Evolutionary conservation across 2,888 invertebrate genomes (phyloP), one percentile per base, ranked within the genome.

Genomic region (Hydrotaea cyrtoneurina): DNA sequence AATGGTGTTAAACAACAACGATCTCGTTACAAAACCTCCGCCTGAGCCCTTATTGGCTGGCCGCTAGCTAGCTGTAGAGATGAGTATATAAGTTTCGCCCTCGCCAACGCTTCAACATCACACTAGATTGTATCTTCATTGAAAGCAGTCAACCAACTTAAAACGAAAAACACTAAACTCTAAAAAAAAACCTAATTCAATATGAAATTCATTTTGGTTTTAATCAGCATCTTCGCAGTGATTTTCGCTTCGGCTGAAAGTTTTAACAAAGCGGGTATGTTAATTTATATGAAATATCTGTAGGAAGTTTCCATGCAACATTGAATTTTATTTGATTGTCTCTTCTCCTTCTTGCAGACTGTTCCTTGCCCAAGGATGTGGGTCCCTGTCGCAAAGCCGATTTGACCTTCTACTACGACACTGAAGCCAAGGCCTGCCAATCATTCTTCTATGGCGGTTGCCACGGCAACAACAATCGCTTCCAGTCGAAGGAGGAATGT

Each of bases 391-490:
- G 88, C 21, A 86, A 86, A 19, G 43, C 87, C 2, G 86, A 83
- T 23, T 50, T 26, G 0, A 82, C 78, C 21, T 88, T 78, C 76
- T 89, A 72, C 78, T 88, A 82, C 76, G 86, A 89, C 73, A 19
- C 74, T 4, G 86, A 87, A 7, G 64, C 69, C 10, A 88, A 88
- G 31, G 77, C 86, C 17, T 89, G 89, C 62, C 82, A 89, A 71
- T 3, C 79, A 21, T 89, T 89, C 79, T 5, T 87, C 17, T 89
- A 89, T 82, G 89, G 89, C 39, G 89, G 89, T 15, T 89, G 89
- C 73, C 81, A 83, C 23, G 89, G 89, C 11, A 89, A 89, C 66
- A 88, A 72, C 23, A 89, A 89, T 55, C 87, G 88, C 57, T 89
- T 89, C 71, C 8, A 31, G 0, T 78, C 64, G 2, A 85, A 87